Evolutionary conservation across 2,888 invertebrate genomes (phyloP).

Genomic region (Ceriagrion tenellum): DNA sequence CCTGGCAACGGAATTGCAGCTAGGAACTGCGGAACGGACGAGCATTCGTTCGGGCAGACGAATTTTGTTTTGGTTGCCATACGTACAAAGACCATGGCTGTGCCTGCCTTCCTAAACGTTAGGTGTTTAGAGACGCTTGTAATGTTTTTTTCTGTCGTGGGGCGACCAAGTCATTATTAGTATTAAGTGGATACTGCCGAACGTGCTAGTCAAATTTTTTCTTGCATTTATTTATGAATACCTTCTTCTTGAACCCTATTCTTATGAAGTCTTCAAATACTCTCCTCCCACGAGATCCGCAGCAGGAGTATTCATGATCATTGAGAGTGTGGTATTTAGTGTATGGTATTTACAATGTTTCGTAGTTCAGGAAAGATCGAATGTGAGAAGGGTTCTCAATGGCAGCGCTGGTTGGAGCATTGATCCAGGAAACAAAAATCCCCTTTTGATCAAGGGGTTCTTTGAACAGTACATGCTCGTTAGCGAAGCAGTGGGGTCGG

Average conservation of each 20-base stretch:
- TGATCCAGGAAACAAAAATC: neutral
- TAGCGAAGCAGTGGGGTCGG: neutral
- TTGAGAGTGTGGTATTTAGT: too few species aligned
- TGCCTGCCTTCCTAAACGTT: neutral
- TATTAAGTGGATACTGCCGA: too few species aligned
- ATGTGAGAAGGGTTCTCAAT: neutral
- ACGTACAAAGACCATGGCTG: neutral
- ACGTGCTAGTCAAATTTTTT: too few species aligned
- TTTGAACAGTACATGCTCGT: neutral
- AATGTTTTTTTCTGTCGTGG: too few species aligned
- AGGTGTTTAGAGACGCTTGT: neutral
- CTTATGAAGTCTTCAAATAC: too few species aligned
- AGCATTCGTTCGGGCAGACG: neutral
- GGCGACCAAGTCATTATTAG: too few species aligned
- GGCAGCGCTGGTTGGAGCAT: neutral
- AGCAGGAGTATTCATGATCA: too few species aligned
- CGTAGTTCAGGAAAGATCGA: neutral
- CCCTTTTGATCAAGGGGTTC: neutral
- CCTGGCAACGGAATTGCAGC: neutral
- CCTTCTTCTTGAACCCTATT: too few species aligned
- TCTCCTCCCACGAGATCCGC: too few species aligned
- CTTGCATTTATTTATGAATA: too few species aligned
- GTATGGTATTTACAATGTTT: neutral
- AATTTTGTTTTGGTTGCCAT: neutral
- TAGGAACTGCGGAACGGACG: neutral